These are phyloP conservation scores for Austrofundulus limnaeus DNA, from an alignment of 2,113 vertebrate species.

Conservation along the genomic window DNA sequence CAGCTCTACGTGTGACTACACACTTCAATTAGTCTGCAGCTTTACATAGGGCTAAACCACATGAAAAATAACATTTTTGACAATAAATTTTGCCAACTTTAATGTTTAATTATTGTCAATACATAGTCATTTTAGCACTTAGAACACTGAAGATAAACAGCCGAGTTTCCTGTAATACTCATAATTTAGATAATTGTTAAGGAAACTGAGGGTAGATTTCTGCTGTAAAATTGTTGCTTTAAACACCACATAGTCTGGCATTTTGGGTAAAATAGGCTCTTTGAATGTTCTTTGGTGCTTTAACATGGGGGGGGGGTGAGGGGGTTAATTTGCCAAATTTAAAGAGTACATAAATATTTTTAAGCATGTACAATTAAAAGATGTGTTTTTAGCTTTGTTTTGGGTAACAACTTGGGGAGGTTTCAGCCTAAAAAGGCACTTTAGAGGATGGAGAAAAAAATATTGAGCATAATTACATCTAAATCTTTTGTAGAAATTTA, in stretches of 20 bases:
- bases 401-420: background rate
- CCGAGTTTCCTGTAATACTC: constrained; percentile 9
- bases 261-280: constrained; percentile 24
- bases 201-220: constrained; percentile 44
- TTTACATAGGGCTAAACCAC: constrained; percentile 6
- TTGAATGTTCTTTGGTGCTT: constrained; percentile 3
- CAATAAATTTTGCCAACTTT: background rate
- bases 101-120: constrained; percentile 17
- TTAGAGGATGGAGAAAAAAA: too few relatives aligned
- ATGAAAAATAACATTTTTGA: background rate
- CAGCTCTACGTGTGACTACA: background rate
- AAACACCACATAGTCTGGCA: constrained; percentile 16
- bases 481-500: too few relatives aligned
- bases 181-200: constrained; percentile 57
- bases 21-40: background rate
- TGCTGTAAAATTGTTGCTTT: constrained; percentile 46
- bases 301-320: background rate
- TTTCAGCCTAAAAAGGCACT: too few relatives aligned
- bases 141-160: background rate
- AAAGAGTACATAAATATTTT: constrained; percentile 13
- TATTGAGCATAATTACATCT: too few relatives aligned
- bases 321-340: background rate
- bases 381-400: background rate
- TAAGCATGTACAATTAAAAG: background rate
- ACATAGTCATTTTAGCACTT: constrained; percentile 13